These are phyloP conservation scores for Homarus americanus DNA, from an alignment of 1,140 invertebrate genomes.

Conservation along the genomic window DNA sequence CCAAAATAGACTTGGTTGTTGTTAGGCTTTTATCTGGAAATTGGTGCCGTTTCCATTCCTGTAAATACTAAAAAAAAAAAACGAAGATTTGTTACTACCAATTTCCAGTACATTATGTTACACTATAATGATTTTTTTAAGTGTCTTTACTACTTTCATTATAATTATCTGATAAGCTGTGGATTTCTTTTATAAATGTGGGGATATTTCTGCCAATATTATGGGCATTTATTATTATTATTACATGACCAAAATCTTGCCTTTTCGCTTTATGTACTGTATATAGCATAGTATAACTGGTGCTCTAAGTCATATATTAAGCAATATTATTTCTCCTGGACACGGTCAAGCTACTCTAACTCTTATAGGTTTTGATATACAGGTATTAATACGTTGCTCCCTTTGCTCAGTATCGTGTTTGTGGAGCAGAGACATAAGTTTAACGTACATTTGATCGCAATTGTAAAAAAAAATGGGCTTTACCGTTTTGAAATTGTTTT, in stretches of 20 bases:
- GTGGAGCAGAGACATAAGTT: no score
- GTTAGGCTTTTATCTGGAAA: neutral
- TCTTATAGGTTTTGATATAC: neutral
- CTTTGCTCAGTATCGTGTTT: no score
- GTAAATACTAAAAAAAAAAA: neutral
- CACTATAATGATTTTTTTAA: no score
- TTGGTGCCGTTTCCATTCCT: neutral
- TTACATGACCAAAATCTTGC: conserved; percentile 34
- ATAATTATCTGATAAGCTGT: no score
- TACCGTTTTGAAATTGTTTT: no score
- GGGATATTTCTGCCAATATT: conserved; percentile 7
- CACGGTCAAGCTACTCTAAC: conserved; percentile 1
- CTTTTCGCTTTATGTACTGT: conserved; percentile 47
- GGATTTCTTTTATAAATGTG: no score
- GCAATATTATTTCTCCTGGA: conserved; percentile 38
- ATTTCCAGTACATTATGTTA: neutral
- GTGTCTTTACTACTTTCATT: no score
- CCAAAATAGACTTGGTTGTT: neutral
- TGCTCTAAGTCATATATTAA: conserved; percentile 60
- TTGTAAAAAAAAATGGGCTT: no score
- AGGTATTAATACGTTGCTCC: no score
- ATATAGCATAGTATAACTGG: conserved; percentile 36
- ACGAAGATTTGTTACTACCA: neutral
- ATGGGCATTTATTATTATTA: no score
- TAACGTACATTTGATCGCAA: no score